These are phyloP conservation scores for Amphiprion percula DNA, from an alignment of 2,113 vertebrate genomes.

Conservation along the genomic window DNA sequence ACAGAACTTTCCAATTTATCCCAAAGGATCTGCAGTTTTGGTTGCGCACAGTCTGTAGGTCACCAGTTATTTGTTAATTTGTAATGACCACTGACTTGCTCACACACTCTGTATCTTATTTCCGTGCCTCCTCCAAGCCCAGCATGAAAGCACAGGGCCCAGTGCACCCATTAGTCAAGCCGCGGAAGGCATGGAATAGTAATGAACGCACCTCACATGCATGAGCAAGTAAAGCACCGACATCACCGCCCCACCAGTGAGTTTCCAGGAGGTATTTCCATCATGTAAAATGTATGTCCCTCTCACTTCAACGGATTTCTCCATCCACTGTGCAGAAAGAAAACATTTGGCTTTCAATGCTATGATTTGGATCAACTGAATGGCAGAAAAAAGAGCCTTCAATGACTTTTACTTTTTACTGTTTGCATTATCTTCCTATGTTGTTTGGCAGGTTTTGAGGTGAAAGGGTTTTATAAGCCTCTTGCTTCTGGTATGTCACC, in stretches of 20 bases:
- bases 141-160: slow-evolving; percentile 55
- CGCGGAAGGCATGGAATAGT: slow-evolving; percentile 71
- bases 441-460: background rate
- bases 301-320: slow-evolving; percentile 21
- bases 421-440: background rate
- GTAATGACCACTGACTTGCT: slow-evolving; percentile 49
- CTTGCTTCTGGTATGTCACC: too few relatives aligned
- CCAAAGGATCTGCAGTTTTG: slow-evolving; percentile 14
- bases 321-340: slow-evolving; percentile 5
- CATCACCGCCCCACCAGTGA: background rate
- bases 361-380: background rate
- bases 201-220: slow-evolving; percentile 63
- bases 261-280: slow-evolving; percentile 65
- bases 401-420: too few relatives aligned
- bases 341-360: background rate
- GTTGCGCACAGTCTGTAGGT: slow-evolving; percentile 2
- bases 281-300: slow-evolving; percentile 65
- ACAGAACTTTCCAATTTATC: background rate
- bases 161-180: slow-evolving; percentile 68
- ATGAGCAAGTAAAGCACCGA: slow-evolving; percentile 49
- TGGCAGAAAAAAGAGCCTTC: too few relatives aligned
- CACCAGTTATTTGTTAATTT: slow-evolving; percentile 48
- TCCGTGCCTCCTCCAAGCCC: slow-evolving; percentile 56
- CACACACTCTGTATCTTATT: slow-evolving; percentile 60
- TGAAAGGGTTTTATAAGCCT: too few relatives aligned